phyloP scores from a whole-genome alignment of 2,113 vertebrate genomes.

The Tupaia chinensis region DNA sequence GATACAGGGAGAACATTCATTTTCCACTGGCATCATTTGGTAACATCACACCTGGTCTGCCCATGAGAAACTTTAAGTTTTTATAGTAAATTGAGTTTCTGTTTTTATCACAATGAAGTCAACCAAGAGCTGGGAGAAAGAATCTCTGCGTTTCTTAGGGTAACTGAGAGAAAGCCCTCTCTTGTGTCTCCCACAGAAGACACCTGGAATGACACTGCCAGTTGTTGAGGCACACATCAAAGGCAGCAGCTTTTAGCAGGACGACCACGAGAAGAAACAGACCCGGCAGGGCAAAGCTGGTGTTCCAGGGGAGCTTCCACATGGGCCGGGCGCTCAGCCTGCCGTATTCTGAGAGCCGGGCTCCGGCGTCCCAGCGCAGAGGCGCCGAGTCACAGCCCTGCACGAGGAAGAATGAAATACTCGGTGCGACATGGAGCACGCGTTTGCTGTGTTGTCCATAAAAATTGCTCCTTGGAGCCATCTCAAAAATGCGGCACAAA shows the following conservation, averaged over 20 bases:
- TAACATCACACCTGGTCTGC: background rate
- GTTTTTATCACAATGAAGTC: slow-evolving; percentile 13
- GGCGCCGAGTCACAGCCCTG: fast-evolving
- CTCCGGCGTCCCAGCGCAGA: background rate
- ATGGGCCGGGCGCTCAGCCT: background rate
- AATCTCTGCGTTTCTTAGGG: background rate
- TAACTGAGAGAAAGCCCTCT: background rate
- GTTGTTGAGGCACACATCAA: background rate
- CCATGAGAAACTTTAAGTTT: background rate
- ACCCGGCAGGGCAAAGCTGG: background rate
- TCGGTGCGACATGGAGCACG: slow-evolving; percentile 9
- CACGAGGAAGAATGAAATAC: slow-evolving; percentile 16
- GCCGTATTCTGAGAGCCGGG: background rate
- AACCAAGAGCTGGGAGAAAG: slow-evolving; percentile 7
- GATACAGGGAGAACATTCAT: background rate
- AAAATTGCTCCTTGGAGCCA: slow-evolving; percentile 71
- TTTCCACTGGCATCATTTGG: background rate
- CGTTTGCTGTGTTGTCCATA: slow-evolving; percentile 58
- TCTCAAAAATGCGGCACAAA: slow-evolving; percentile 70
- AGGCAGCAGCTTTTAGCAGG: background rate
- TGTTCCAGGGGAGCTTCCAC: background rate
- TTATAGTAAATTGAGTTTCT: background rate
- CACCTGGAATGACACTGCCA: background rate
- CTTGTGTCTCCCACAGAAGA: too few species aligned
- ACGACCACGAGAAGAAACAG: background rate